These are phyloP conservation scores for Lysiphlebus fabarum DNA, from an alignment of 1,140 invertebrate genomes.

Conservation along the genomic window DNA sequence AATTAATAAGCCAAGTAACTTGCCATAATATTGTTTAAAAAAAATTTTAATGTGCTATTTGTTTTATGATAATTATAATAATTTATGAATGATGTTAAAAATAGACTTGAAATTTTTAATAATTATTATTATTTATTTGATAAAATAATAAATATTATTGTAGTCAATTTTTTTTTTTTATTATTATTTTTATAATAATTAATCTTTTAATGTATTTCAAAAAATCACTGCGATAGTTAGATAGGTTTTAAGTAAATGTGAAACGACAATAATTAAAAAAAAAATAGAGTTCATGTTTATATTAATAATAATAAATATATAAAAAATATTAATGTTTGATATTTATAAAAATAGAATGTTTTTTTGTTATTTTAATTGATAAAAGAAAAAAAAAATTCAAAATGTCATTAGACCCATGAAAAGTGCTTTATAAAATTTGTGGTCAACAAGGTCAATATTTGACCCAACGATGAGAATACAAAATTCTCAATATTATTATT, in stretches of 20 bases:
- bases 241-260: constrained; percentile 50
- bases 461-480: constrained; percentile 17
- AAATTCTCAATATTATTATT: constrained; percentile 5
- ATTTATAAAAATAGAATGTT: constrained; percentile 11
- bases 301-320: constrained; percentile 15
- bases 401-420: too few species aligned
- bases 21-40: too few species aligned
- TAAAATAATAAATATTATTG: too few species aligned
- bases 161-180: not conserved
- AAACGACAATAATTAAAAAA: constrained; percentile 48
- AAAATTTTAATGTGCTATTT: too few species aligned
- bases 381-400: too few species aligned
- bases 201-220: too few species aligned
- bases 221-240: constrained; percentile 25
- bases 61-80: too few species aligned
- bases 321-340: constrained; percentile 6
- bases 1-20: too few species aligned
- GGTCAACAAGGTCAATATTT: constrained; percentile 21
- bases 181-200: not conserved
- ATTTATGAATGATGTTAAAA: too few species aligned
- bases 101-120: too few species aligned
- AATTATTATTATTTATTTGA: too few species aligned
- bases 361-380: not conserved
- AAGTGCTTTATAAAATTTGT: constrained; percentile 16
- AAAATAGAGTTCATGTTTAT: too few species aligned